Evolutionary conservation across 2,113 vertebrate species (phyloP), one percentile per base, ranked within the genome.

Genomic region (Malurus alboscapulatus): DNA sequence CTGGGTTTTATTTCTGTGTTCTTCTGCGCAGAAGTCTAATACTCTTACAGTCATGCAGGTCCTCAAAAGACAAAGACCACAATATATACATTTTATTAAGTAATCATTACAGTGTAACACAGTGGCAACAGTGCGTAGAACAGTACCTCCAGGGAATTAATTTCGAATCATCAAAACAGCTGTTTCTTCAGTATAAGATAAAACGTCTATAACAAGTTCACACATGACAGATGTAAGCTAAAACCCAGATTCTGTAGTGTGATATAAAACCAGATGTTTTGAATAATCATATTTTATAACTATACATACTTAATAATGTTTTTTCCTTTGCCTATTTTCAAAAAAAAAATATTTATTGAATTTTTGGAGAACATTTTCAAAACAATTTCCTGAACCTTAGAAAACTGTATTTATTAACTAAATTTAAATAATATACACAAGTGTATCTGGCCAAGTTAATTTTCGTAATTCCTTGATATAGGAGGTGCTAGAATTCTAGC

Each of bases 141-240:
- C 36, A 88, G 66, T 84, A 85, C 40, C 98, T 96, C 97, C 59
- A 96, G 98, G 97, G 98, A 97, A 97, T 98, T 97, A 74, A 97
- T 97, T 98, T 97, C 96, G 97, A 97, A 97, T 96, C 88, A 96
- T 83, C 82, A 91, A 98, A 97, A 96, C 98, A 98, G 97, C 97
- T 98, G 98, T 97, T 98, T 98, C 96, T 97, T 97, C 95, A 95
- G 90, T 97, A 96, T 95, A 97, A 97, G 96, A 97, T 97, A 98
- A 98, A 98, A 98, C 96, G 98, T 97, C 97, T 94, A 96, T 98
- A 97, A 97, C 97, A 97, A 97, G 97, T 98, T 98, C 98, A 98
- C 98, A 98, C 98, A 97, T 98, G 97, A 97, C 98, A 98, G 98
- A 97, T 98, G 98, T 81, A 97, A 97, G 96, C 78, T 97, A 97